phyloP scores from a whole-genome alignment of 2,797 vertebrate genomes.

The Sebastes flavidus region DNA sequence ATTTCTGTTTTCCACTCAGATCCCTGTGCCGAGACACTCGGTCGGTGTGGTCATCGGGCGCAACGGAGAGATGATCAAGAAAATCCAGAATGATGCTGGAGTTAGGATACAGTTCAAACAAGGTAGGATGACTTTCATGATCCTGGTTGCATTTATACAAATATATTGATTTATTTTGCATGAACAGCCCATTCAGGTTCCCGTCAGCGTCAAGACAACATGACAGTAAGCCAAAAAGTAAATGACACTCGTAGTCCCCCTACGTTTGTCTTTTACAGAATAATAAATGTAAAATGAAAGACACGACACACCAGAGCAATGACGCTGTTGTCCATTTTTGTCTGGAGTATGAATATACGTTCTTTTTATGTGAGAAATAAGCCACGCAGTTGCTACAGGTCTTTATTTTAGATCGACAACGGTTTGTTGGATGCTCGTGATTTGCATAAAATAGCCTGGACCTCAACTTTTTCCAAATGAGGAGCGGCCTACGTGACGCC shows the following conservation, averaged over 20 bases:
- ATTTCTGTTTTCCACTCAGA: slow-evolving; percentile 66
- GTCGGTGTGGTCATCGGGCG: slow-evolving; percentile 92
- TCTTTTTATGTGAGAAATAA: no score
- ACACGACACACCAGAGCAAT: background rate
- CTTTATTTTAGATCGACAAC: no score
- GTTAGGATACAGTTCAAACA: slow-evolving; percentile 95
- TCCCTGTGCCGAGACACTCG: slow-evolving; percentile 90
- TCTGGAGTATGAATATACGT: no score
- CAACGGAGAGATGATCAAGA: slow-evolving; percentile 93
- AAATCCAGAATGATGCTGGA: slow-evolving; percentile 92
- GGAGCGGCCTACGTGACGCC: no score
- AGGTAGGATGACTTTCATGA: slow-evolving; percentile 68
- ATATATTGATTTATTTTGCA: background rate
- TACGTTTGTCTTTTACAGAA: background rate
- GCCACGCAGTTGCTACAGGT: no score
- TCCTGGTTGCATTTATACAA: background rate
- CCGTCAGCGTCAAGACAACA: background rate
- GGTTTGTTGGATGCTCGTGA: background rate
- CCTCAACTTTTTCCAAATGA: no score
- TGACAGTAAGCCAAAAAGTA: background rate
- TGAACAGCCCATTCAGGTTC: background rate
- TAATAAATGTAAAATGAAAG: background rate
- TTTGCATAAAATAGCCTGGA: no score
- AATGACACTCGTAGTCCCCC: background rate
- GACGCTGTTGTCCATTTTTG: background rate